Evolutionary conservation across 2,888 invertebrate genomes (phyloP), one percentile per base, ranked within the genome.

Genomic region (Acrobasis consociella): DNA sequence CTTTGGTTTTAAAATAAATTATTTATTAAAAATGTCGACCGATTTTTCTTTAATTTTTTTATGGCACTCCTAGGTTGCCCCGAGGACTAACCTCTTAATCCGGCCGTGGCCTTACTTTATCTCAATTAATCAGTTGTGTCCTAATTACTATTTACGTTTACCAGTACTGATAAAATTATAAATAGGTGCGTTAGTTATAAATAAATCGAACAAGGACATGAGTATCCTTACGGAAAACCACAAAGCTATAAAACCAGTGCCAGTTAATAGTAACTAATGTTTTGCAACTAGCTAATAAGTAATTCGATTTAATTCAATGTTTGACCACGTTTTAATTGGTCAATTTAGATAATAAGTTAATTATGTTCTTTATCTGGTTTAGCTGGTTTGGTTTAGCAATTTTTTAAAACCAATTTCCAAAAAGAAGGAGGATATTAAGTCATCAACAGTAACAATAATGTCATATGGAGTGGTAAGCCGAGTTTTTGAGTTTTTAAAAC

Each of bases 181-280:
- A 31, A 31, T 31, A 22, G 22, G 22, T 22, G 7, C 31, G 13
- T n/a, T 2, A 13, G 11, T 46, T 58, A 58, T 49, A 42, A 49
- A 58, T 58, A 58, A 22, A 46, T 49, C 46, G 58, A 63, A 64
- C 64, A 68, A 68, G 68, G 66, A 62, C 64, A 64, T 58, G 11
- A 31, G n/a, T 58, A 63, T 65, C 64, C 60, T 65, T 60, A 68
- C 65, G 68, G 68, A 68, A 68, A 68, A 68, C 68, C 68, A 62
- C 68, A 68, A 63, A 60, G 68, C 64, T 64, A 65, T 68, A 65
- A 66, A 68, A 63, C 62, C 62, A 58, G 62, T 58, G 55, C 31
- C 31, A 11, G 60, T 49, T 53, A 42, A 46, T 16, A 58, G 42
- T 58, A 11, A 16, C 15, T 46, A 22, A 58, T 58, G 58, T 58